Evolutionary conservation across 2,113 vertebrate genomes (phyloP).

Genomic region (Phalacrocorax carbo): DNA sequence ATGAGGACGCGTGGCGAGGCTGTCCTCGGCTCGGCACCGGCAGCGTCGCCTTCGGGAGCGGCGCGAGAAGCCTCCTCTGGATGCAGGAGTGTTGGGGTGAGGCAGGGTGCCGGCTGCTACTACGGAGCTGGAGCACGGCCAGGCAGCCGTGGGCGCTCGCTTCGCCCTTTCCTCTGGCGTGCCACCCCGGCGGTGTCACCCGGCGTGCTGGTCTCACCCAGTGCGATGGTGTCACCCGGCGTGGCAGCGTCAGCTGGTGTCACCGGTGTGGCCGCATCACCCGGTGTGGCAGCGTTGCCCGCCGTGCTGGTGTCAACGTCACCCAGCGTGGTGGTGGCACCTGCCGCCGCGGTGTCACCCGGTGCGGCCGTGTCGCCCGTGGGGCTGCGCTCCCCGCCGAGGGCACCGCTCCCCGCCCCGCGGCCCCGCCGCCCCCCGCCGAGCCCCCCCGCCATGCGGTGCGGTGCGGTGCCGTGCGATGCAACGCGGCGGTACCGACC

Average conservation of each 20-base stretch:
- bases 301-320: not conserved
- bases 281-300: not conserved
- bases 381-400: not conserved
- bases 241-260: not conserved
- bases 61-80: not conserved
- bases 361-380: not conserved
- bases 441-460: no score
- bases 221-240: not conserved
- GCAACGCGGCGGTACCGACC: no score
- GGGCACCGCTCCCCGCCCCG: not conserved
- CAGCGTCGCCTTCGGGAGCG: not conserved
- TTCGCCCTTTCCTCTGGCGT: not conserved
- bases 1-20: not conserved
- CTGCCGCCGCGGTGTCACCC: not conserved
- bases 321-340: not conserved
- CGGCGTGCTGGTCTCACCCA: not conserved
- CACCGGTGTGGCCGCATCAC: not conserved
- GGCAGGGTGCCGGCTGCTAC: not conserved
- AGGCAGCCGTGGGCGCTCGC: not conserved
- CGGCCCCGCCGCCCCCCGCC: no score
- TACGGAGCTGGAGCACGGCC: not conserved
- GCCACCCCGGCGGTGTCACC: not conserved
- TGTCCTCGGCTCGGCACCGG: not conserved
- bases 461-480: no score
- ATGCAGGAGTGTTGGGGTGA: not conserved